phyloP scores from a whole-genome alignment of 2,888 invertebrate genomes.

The Philopedon plagiatum region DNA sequence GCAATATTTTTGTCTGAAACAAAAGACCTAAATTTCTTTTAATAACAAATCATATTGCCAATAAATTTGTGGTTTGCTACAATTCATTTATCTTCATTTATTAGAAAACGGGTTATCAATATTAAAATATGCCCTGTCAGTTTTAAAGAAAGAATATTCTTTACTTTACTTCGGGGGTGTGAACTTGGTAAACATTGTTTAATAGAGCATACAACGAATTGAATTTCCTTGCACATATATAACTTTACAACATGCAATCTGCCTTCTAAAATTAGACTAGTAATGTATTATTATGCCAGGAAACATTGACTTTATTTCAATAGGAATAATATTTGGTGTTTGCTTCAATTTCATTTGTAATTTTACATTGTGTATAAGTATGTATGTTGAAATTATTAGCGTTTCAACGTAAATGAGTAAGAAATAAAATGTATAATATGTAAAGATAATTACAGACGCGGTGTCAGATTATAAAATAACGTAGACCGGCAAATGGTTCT shows the following conservation, averaged over 20 bases:
- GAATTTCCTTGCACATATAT: conserved; percentile 63
- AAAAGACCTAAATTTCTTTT: no score
- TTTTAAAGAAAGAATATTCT: conserved; percentile 53
- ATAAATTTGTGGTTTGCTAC: neutral
- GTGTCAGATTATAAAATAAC: no score
- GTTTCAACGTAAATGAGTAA: no score
- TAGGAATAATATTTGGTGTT: neutral
- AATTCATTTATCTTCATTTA: neutral
- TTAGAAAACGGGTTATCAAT: conserved; percentile 50
- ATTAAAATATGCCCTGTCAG: conserved; percentile 45
- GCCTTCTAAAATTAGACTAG: conserved; percentile 26
- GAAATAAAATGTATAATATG: no score
- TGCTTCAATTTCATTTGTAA: neutral
- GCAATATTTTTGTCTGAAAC: no score
- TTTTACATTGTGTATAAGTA: neutral
- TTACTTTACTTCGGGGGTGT: conserved; percentile 61
- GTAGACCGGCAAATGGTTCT: no score
- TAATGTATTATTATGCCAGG: neutral
- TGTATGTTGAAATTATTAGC: no score
- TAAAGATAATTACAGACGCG: no score
- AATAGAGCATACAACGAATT: conserved; percentile 63
- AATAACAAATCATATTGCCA: no score
- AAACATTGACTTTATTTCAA: conserved; percentile 26
- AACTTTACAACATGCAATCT: conserved; percentile 52
- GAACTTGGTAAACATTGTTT: conserved; percentile 64